Conservation (phyloP, 2,888 invertebrate genomes). For the Brachyopa scutellaris region DNA sequence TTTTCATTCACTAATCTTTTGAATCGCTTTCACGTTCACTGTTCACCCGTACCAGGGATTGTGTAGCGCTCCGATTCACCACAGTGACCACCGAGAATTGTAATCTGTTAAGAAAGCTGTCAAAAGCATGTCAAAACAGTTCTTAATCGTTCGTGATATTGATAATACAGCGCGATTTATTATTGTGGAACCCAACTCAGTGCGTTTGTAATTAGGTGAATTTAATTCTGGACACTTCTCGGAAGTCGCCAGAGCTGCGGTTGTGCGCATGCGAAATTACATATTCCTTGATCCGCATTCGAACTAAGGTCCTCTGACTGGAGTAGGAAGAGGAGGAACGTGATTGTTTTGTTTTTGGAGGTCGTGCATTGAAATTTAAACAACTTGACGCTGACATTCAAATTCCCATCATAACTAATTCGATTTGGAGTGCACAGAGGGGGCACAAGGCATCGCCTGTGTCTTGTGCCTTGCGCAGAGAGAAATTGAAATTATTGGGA, state of each 20-base stretch:
- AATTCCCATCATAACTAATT: constrained; percentile 71
- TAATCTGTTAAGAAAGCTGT: constrained; percentile 70
- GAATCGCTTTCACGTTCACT: constrained; percentile 43
- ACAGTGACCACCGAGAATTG: constrained; percentile 48
- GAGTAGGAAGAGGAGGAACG: constrained; percentile 22
- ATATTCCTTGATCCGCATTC: constrained; percentile 41
- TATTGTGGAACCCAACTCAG: not conserved
- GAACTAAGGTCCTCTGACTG: not conserved
- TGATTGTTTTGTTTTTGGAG: constrained; percentile 45
- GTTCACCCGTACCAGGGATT: constrained; percentile 33
- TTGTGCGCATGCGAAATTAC: constrained; percentile 58
- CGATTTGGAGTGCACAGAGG: constrained; percentile 32
- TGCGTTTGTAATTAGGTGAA: constrained; percentile 63
- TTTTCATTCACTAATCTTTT: constrained; percentile 15
- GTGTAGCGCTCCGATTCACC: constrained; percentile 17
- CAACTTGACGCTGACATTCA: constrained; percentile 68
- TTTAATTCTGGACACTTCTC: constrained; percentile 70
- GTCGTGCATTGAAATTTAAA: constrained; percentile 70
- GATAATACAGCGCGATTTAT: constrained; percentile 35
- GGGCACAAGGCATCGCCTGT: not conserved
- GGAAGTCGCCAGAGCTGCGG: constrained; percentile 46
- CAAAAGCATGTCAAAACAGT: constrained; percentile 70
- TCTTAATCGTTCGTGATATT: constrained; percentile 71
- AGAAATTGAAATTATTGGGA: constrained; percentile 27
- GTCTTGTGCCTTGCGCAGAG: not conserved